These are phyloP conservation scores for Jordanella pulchra DNA, from an alignment of 2,797 vertebrate genomes.

Conservation along the genomic window DNA sequence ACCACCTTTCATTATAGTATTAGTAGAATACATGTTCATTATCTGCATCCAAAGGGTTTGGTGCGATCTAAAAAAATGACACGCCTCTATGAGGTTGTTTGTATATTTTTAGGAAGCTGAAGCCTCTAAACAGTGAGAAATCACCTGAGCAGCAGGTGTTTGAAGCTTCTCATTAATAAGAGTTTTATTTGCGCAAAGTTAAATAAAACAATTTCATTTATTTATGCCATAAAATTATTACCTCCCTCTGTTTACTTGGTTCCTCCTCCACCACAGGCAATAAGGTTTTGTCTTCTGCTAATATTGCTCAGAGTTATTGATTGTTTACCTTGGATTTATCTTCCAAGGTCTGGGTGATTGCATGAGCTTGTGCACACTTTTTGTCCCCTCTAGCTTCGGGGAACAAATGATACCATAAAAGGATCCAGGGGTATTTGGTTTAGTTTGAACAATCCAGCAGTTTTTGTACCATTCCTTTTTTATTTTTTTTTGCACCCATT, in stretches of 20 bases:
- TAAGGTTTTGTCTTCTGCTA: constrained; percentile 33
- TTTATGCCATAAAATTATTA: constrained; percentile 3
- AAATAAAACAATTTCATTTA: not conserved
- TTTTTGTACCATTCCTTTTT: no score
- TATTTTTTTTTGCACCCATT: no score
- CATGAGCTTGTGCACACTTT: not conserved
- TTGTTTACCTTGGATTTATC: constrained; percentile 43
- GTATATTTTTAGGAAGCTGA: not conserved
- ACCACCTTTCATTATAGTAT: not conserved
- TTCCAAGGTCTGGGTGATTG: constrained; percentile 22
- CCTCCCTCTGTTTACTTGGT: constrained; percentile 4
- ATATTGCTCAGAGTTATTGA: constrained; percentile 42
- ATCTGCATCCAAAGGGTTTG: not conserved
- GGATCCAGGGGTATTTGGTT: not conserved
- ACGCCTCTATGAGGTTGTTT: not conserved
- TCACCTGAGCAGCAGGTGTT: not conserved
- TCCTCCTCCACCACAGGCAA: constrained; percentile 10
- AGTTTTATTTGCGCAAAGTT: not conserved
- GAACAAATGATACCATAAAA: not conserved
- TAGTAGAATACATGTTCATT: not conserved
- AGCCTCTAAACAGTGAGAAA: not conserved
- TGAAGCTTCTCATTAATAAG: not conserved
- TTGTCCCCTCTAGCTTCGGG: not conserved
- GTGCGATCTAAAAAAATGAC: not conserved
- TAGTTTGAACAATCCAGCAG: no score